Conservation (phyloP, 2,888 invertebrate species). For the Lapara coniferarum region DNA sequence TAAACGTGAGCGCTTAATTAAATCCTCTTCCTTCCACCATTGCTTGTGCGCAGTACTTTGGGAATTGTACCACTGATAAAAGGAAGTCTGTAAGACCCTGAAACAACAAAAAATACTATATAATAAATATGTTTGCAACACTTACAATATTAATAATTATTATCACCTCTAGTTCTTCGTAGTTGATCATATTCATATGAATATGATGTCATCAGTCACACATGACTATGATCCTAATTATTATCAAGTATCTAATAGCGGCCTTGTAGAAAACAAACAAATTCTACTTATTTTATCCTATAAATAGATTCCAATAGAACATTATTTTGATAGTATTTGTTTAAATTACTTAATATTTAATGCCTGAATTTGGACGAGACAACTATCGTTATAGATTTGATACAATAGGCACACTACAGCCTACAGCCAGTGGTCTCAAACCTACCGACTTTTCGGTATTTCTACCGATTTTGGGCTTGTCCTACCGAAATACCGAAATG, state of each 20-base stretch:
- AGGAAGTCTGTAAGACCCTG: constrained; percentile 88
- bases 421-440: no score
- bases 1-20: constrained; percentile 38
- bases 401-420: no score
- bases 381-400: no score
- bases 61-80: constrained; percentile 87
- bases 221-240: constrained; percentile 3
- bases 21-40: constrained; percentile 86
- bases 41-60: constrained; percentile 87
- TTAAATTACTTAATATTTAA: no score
- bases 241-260: neutral
- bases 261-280: neutral
- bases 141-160: neutral
- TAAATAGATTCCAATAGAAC: no score
- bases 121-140: neutral
- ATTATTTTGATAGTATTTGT: no score
- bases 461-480: no score
- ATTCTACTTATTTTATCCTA: neutral
- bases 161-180: neutral
- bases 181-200: constrained; percentile 2
- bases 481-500: no score
- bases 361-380: no score
- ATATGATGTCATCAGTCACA: neutral
- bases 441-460: no score
- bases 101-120: constrained; percentile 49